Evolutionary conservation across 2,797 vertebrate species (phyloP).

Genomic region (Sebastes goodei): DNA sequence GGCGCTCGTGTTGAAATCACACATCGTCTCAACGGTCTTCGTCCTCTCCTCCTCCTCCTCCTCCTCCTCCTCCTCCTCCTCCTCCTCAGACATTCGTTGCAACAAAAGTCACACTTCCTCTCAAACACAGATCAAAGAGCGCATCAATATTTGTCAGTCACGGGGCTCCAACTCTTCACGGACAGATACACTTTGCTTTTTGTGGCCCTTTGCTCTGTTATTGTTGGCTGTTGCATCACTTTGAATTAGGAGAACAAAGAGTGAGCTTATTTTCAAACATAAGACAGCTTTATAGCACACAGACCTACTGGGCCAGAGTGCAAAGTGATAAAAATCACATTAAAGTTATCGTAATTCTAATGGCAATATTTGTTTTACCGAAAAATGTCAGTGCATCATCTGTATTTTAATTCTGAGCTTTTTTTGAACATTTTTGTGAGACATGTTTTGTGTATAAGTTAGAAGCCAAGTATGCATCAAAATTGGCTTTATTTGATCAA

Average conservation of each 20-base stretch:
- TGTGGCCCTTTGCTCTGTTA: conserved; percentile 41
- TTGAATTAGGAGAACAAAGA: conserved; percentile 62
- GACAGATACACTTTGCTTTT: conserved; percentile 39
- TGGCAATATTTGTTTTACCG: neutral
- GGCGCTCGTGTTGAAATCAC: conserved; percentile 11
- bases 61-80: neutral
- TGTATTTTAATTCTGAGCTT: neutral
- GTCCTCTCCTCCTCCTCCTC: neutral
- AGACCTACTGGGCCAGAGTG: neutral
- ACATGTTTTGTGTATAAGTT: neutral
- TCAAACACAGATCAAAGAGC: conserved; percentile 60
- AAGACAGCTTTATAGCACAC: conserved; percentile 8
- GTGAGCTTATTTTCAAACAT: conserved; percentile 7
- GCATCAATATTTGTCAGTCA: conserved; percentile 65
- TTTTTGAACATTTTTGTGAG: neutral
- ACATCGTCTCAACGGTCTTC: neutral
- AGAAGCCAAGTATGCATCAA: neutral
- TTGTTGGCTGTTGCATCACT: conserved; percentile 53
- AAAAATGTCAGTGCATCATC: neutral
- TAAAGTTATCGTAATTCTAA: neutral
- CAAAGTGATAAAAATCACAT: neutral
- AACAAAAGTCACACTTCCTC: conserved; percentile 4
- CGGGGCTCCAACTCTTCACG: conserved; percentile 21
- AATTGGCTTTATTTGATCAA: neutral
- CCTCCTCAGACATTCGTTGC: neutral